Evolutionary conservation across 2,888 invertebrate genomes (phyloP).

Genomic region (Campopleginae sp.): DNA sequence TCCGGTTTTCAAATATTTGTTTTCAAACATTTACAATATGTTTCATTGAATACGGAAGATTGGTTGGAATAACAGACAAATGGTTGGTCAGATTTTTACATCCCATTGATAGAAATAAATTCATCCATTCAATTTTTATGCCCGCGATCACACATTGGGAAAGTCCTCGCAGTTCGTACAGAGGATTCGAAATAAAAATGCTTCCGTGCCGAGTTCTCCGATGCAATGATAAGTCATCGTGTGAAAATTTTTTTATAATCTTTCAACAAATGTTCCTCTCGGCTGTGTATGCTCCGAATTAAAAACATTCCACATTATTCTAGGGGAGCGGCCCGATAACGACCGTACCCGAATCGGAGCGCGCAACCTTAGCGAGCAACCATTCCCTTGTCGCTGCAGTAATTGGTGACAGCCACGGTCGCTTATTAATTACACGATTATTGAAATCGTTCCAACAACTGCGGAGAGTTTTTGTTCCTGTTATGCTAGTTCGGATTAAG

Average conservation of each 20-base stretch:
- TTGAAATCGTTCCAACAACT: constrained; percentile 66
- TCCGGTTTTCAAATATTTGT: no score
- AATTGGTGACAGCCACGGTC: constrained; percentile 62
- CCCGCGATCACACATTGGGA: no score
- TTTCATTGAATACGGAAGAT: no score
- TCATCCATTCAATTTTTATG: no score
- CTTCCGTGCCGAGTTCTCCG: neutral
- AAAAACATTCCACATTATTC: constrained; percentile 11
- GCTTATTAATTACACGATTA: constrained; percentile 78
- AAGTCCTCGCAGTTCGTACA: neutral
- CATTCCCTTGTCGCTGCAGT: neutral
- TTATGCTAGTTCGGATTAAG: constrained; percentile 55
- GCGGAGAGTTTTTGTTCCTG: constrained; percentile 53
- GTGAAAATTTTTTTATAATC: neutral
- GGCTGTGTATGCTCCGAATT: neutral
- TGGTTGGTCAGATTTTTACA: no score
- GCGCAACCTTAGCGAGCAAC: constrained; percentile 20
- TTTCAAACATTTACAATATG: no score
- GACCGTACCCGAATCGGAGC: constrained; percentile 18
- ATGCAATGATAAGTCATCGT: neutral
- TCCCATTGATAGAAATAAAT: no score
- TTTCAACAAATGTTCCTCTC: neutral
- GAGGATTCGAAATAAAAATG: neutral
- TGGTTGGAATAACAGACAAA: no score
- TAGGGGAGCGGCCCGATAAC: neutral